phyloP scores from a whole-genome alignment of 2,888 invertebrate species.

The Tupiocoris notatus region DNA sequence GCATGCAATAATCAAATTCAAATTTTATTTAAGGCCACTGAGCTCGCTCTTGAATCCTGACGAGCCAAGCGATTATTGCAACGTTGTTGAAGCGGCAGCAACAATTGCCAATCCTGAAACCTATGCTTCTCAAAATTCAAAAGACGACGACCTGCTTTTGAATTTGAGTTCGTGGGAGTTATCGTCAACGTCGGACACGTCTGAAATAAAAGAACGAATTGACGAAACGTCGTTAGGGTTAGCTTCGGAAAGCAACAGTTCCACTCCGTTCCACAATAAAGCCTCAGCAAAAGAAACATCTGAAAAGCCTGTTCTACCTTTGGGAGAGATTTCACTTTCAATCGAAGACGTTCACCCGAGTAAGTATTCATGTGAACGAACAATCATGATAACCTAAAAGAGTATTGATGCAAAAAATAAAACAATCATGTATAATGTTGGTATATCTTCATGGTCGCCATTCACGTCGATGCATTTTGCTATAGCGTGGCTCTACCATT shows the following conservation, averaged over 20 bases:
- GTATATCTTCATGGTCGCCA: too few relatives aligned
- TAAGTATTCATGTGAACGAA: too few relatives aligned
- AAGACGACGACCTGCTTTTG: conserved; percentile 24
- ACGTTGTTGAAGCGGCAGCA: too few relatives aligned
- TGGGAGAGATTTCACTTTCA: conserved; percentile 71
- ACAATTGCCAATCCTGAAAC: background rate
- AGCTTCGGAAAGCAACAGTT: background rate
- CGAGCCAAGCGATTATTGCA: too few relatives aligned
- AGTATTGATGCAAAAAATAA: too few relatives aligned
- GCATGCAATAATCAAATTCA: too few relatives aligned
- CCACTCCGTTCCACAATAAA: background rate
- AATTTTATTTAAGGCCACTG: too few relatives aligned
- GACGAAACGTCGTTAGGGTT: background rate
- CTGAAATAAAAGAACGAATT: background rate
- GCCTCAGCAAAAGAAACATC: background rate
- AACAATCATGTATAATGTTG: too few relatives aligned
- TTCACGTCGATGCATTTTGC: too few relatives aligned
- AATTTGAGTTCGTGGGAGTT: conserved; percentile 1
- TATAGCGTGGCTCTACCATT: too few relatives aligned
- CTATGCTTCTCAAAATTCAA: background rate
- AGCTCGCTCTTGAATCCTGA: too few relatives aligned
- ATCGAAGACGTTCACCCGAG: conserved; percentile 75
- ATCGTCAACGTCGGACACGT: background rate
- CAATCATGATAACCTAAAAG: too few relatives aligned
- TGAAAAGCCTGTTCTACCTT: conserved; percentile 56